Percentiles rank a stretch among this genome's conserved stretches.
Evolutionary conservation across 1,140 invertebrate genomes (phyloP).

Genomic region (Linepithema humile): DNA sequence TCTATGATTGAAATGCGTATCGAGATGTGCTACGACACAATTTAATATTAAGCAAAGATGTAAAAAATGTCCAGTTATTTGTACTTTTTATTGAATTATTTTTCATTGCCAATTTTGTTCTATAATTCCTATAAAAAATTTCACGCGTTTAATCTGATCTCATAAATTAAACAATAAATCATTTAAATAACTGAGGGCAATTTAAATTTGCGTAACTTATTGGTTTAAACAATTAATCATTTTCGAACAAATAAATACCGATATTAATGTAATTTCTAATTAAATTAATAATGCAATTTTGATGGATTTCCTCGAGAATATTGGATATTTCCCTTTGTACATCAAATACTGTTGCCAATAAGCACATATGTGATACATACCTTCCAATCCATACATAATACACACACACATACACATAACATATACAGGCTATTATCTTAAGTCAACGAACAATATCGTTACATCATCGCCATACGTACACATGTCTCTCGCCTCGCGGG

Average conservation of each 20-base stretch:
- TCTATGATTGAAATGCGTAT: neutral
- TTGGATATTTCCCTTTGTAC: neutral
- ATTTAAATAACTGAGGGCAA: neutral
- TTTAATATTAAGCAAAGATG: no score
- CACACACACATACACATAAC: neutral
- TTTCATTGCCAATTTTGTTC: neutral
- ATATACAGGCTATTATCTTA: conserved; percentile 12
- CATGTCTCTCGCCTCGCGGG: neutral
- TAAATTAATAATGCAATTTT: conserved; percentile 11
- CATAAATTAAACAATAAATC: neutral
- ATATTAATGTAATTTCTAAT: neutral
- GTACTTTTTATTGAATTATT: neutral
- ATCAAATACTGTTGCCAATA: conserved; percentile 7
- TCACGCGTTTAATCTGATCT: neutral
- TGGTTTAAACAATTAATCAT: neutral
- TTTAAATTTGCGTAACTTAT: neutral
- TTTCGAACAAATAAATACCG: neutral
- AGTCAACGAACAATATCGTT: conserved; percentile 41
- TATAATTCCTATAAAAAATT: neutral
- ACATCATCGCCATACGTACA: neutral
- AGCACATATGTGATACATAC: neutral
- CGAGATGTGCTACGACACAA: no score
- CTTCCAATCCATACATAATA: neutral
- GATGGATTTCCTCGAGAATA: neutral
- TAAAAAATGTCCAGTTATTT: neutral